phyloP scores from a whole-genome alignment of 2,113 vertebrate species.

The Alectura lathami region DNA sequence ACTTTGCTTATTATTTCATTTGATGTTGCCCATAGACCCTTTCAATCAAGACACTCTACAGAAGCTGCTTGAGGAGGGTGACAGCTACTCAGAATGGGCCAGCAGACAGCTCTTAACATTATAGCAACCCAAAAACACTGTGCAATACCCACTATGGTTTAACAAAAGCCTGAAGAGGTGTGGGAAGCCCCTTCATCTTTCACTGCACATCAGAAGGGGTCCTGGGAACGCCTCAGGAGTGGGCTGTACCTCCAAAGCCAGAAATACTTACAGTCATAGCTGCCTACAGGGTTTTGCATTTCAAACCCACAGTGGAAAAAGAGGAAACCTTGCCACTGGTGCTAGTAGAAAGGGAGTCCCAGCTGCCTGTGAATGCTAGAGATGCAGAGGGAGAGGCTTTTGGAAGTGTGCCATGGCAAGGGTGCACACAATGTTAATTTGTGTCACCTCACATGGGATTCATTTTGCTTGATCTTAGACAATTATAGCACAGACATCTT shows the following conservation, averaged over 20 bases:
- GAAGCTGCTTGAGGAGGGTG: not conserved
- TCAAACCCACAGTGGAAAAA: not conserved
- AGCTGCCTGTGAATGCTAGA: not conserved
- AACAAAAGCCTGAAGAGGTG: not conserved
- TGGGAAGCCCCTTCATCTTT: not conserved
- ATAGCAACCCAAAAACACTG: not conserved
- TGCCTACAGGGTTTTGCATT: not conserved
- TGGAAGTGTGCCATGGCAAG: not conserved
- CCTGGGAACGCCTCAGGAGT: not conserved
- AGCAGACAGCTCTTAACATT: not conserved
- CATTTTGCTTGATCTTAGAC: not conserved
- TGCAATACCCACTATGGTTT: not conserved
- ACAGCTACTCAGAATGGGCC: not conserved
- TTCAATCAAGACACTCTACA: not conserved
- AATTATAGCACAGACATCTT: conserved; percentile 20
- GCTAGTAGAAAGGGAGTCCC: not conserved
- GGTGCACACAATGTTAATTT: not conserved
- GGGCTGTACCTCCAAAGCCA: not conserved
- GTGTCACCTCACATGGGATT: not conserved
- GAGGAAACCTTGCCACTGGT: not conserved
- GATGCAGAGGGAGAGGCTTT: not conserved
- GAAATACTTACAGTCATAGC: not conserved
- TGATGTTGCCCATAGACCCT: not conserved
- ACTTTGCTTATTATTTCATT: conserved; percentile 12
- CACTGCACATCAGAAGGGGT: not conserved